Base-by-base conservation (phyloP, 2,797 vertebrate species). In the Eulemur rubriventer region DNA sequence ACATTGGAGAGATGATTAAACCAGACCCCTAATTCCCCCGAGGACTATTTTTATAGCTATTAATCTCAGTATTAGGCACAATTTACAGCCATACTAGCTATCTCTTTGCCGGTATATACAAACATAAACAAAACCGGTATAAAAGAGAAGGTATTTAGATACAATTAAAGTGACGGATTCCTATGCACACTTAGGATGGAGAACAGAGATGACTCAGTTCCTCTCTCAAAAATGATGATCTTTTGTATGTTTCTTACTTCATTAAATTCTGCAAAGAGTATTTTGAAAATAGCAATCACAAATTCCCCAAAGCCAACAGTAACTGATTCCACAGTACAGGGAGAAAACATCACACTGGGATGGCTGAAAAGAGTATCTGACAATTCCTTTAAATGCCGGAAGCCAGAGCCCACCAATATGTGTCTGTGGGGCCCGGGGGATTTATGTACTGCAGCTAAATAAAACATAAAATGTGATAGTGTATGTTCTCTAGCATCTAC, bases 41-140 rank as follows among this genome's bases (percentile, higher is more conserved):
- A 63, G 93, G 75, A 72, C 93, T 75, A n/a, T 96, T 96, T 95
- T 86, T 89, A 91, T 43, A 76, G 82, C 95, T 83, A 91, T 97
- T 92, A 65, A 96, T 96, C 94, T 96, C 91, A 11, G 35, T 81
- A 91, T 78, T 67, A 63, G 96, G 57, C 35, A 72, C 55, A 59
- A 87, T 93, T 90, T 94, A 87, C 24, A 95, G 75, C 80, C 61
- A 8, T 90, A 72, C 94, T 73, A 84, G 86, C 86, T 55, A 67
- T 85, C 75, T 93, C 96, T 83, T 91, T 89, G 94, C 33, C 1
- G 4, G 35, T 50, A 48, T 38, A 59, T 24, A 30, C 38, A 52
- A 73, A 61, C 80, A 63, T 70, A 87, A 93, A 85, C 72, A 94
- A 70, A 95, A 50, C 46, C 33, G 43, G 38, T 18, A 75, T 65